phyloP scores from a whole-genome alignment of 1,140 invertebrate species.

The Ditylenchus dipsaci region DNA sequence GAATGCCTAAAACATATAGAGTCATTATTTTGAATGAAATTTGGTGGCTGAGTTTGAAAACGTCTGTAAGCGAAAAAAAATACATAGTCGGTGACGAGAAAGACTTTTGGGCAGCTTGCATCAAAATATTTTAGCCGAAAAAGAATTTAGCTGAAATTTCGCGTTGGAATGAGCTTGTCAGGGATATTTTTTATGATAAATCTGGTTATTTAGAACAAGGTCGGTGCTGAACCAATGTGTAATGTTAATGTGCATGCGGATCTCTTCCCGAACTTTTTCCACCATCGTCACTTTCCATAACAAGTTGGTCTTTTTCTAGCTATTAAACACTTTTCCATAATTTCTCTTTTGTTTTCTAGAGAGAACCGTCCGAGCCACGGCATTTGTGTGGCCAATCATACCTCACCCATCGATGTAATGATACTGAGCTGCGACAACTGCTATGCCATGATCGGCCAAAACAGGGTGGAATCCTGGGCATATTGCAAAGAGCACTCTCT shows the following conservation, averaged over 20 bases:
- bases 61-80: too few relatives aligned
- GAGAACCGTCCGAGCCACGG: slow-evolving; percentile 19
- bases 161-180: too few relatives aligned
- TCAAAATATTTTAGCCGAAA: too few relatives aligned
- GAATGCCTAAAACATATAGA: too few relatives aligned
- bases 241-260: slow-evolving; percentile 70
- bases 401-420: slow-evolving; percentile 89
- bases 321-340: neutral
- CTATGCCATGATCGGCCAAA: slow-evolving; percentile 96
- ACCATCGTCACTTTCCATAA: slow-evolving; percentile 49
- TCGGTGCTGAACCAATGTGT: slow-evolving; percentile 72
- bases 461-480: slow-evolving; percentile 86
- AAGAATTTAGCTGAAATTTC: too few relatives aligned
- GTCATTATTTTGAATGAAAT: too few relatives aligned
- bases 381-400: slow-evolving; percentile 98
- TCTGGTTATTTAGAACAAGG: slow-evolving; percentile 64
- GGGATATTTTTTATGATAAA: too few relatives aligned
- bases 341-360: slow-evolving; percentile 18
- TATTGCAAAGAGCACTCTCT: slow-evolving; percentile 69
- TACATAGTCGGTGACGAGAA: too few relatives aligned
- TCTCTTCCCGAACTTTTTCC: slow-evolving; percentile 47
- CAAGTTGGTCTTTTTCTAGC: neutral
- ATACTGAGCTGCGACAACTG: slow-evolving; percentile 93
- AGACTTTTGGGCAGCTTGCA: too few relatives aligned
- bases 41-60: too few relatives aligned